Evolutionary conservation across 2,113 vertebrate genomes (phyloP), one percentile per base, ranked within the genome.

Genomic region (Erythrocercus mccallii): DNA sequence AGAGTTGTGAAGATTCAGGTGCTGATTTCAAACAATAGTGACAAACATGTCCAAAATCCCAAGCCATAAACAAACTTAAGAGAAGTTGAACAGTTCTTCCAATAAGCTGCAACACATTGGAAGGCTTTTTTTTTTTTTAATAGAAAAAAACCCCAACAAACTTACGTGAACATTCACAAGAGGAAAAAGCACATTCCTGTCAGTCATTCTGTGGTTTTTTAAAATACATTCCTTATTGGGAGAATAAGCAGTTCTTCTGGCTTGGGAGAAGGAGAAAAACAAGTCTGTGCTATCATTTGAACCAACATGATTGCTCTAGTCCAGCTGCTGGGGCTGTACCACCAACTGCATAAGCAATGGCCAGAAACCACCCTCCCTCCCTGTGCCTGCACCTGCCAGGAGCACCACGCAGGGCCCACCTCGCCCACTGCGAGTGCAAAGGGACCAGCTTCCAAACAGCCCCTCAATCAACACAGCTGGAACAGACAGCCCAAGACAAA

Each of bases 281-380:
- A 57, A 47, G 10, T 20, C 56, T 35, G 38, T 6, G 27, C 1
- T 5, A 20, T 25, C 0, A 0, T 60, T 64, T 7, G 33, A 79
- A 58, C 11, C 42, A 51, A 48, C 0, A 27, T 0, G 0, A 50
- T 14, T 0, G 0, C n/a, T 68, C 48, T n/a, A 68, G 38, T 15
- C 30, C 42, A 53, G 5, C 38, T 60, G 57, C 68, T 60, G 68
- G 44, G 53, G 40, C 53, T 73, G 40, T 25, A 18, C 15, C 33
- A 47, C 23, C 66, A n/a, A 19, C 27, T 15, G 62, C 56, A 50
- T 9, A 45, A 81, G 58, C 14, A 19, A 24, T 2, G 0, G 1
- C 15, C 68, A 78, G 30, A 37, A 68, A 38, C 6, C 56, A 51
- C 10, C 8, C 12, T 11, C 27, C 81, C 57, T 47, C 30, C 38